Percentiles rank a stretch among this genome's conserved stretches.
phyloP scores from a whole-genome alignment of 1,140 invertebrate species.

The Pentalonia nigronervosa region DNA sequence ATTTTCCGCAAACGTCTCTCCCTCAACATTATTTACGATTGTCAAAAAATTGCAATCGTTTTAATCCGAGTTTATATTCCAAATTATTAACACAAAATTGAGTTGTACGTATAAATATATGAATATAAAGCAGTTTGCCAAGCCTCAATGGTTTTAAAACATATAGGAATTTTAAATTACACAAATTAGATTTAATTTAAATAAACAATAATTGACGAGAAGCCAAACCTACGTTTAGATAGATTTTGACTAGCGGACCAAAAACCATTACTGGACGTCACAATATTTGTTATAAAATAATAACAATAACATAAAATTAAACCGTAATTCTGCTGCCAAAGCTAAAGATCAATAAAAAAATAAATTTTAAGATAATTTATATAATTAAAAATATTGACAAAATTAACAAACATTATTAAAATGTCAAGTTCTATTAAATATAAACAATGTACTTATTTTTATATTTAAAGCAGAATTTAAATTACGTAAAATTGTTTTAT shows the following conservation, averaged over 20 bases:
- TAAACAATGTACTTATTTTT: too few relatives aligned
- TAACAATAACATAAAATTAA: not conserved
- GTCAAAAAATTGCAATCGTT: not conserved
- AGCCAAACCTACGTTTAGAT: not conserved
- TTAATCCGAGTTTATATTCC: not conserved
- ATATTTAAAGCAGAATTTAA: too few relatives aligned
- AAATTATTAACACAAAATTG: not conserved
- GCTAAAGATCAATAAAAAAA: too few relatives aligned
- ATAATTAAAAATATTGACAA: too few relatives aligned
- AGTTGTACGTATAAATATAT: not conserved
- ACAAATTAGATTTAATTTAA: not conserved
- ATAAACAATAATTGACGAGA: not conserved
- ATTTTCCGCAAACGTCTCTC: not conserved
- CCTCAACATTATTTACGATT: not conserved
- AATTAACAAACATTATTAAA: too few relatives aligned
- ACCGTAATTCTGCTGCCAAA: not conserved
- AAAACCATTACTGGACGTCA: not conserved
- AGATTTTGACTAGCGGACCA: not conserved
- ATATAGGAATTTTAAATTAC: not conserved
- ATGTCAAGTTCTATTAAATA: too few relatives aligned
- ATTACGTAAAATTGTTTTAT: too few relatives aligned
- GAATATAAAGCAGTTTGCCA: not conserved
- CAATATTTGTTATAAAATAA: not conserved
- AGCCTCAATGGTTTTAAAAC: not conserved
- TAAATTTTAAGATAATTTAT: too few relatives aligned